Evolutionary conservation across 2,113 vertebrate genomes (phyloP), one percentile per base, ranked within the genome.

Genomic region (Tachysurus vachellii): DNA sequence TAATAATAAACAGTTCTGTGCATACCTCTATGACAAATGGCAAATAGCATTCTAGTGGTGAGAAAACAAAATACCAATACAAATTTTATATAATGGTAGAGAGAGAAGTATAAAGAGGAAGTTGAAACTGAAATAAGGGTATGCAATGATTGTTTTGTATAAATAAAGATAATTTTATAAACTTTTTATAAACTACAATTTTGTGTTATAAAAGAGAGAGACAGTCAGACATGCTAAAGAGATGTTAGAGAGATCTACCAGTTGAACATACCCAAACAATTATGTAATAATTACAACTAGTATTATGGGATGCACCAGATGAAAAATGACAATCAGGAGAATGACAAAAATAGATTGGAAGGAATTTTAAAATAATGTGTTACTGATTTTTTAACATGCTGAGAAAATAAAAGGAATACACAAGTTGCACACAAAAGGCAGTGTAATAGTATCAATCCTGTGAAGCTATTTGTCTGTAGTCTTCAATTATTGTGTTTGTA

Each of bases 211-310:
- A 84, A 54, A 79, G 47, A 9, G 47, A 7, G 47, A 50, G 8
- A 50, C 0, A 50, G 2, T 5, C 8, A 50, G 8, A 50, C 5
- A 50, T 50, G 8, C 5, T 3, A 50, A 50, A 50, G 8, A 50
- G 47, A 50, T 50, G 8, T 5, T 50, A 50, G 47, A 50, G 66
- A 89, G 62, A 64, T 85, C 87, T 86, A 89, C 77, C 71, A 83
- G 90, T 80, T 42, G 66, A 62, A 64, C 31, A 75, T 26, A 87
- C 86, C 86, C 47, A 68, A 88, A 76, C 73, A 71, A 75, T 82
- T 21, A 66, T 28, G 54, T 13, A 80, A 19, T 36, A 36, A 36
- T 36, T 36, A 36, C 36, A 87, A 75, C 59, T 36, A 68, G 76
- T 56, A 1, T 79, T 50, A 14, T 44, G 50, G 81, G 70, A 59